Evolutionary conservation across 2,113 vertebrate genomes (phyloP), one percentile per base, ranked within the genome.

Genomic region (Carassius carassius): DNA sequence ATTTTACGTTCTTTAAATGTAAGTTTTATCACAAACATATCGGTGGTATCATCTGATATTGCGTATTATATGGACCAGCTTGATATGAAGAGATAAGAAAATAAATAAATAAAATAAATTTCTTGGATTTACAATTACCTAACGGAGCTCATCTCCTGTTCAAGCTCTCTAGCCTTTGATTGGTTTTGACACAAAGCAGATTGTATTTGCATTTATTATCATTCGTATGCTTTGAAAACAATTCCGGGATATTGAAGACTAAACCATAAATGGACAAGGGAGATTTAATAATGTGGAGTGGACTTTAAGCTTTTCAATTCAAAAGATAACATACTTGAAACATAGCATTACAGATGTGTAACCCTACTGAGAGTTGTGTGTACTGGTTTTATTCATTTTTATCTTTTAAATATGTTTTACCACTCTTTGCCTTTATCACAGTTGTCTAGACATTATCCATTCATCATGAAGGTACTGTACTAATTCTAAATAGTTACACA

Each of bases 401-500:
- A 25, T 49, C 14, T 14, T 78, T 41, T 58, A 51, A 51, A 81
- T 47, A 56, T 65, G 13, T 21, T 41, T 37, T 70, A 62, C 12
- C 13, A 63, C 19, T 78, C 69, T 6, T 73, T 75, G 3, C 5
- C 63, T 85, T 63, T 65, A 70, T 82, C 17, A 63, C 47, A 79
- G 12, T 35, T 11, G 5, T 65, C 23, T 63, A 77, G 58, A 79
- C 56, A 69, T 14, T 56, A 82, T 72, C 14, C 21, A 65, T 82
- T 72, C 21, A 77, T 82, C 35, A 67, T 29, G 6, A 70, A 84
- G 19, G 84, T 86, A 84, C 84, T 81, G 84, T 81, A 81, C 13
- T 75, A 23, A 81, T 37, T 81, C 49, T 77, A 60, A 85, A 29
- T 62, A 78, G 49, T 16, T 21, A 73, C 6, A 47, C 58, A 65